Percentiles rank a stretch among this genome's conserved stretches.
Evolutionary conservation across 2,113 vertebrate genomes (phyloP).

Genomic region (Acrocephalus kingi): DNA sequence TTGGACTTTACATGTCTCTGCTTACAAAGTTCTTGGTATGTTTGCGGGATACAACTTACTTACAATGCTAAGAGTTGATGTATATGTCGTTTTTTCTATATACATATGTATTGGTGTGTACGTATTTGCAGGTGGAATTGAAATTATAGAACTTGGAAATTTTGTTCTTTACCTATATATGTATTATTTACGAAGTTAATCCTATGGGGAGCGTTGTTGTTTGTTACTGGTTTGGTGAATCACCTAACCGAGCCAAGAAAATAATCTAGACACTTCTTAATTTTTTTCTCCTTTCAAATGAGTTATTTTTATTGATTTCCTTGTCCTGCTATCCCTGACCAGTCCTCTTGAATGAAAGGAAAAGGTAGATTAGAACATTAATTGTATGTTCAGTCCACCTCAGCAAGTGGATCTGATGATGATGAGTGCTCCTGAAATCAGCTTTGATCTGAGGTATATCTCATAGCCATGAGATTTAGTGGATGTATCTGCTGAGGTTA

Average conservation of each 20-base stretch:
- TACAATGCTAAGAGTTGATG: neutral
- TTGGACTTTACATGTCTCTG: neutral
- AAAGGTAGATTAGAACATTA: neutral
- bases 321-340: neutral
- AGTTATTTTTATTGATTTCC: neutral
- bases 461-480: neutral
- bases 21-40: neutral
- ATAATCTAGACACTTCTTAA: neutral
- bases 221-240: neutral
- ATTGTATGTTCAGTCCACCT: neutral
- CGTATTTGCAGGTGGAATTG: neutral
- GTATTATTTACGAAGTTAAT: neutral
- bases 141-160: neutral
- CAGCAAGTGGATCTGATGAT: neutral
- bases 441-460: neutral
- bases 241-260: neutral
- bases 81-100: neutral
- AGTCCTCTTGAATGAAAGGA: neutral
- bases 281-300: neutral
- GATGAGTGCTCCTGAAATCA: neutral
- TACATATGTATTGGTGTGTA: neutral
- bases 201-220: neutral
- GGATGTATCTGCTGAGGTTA: neutral
- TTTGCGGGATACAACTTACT: neutral
- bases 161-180: neutral